These are phyloP conservation scores for Perca fluviatilis DNA, from an alignment of 2,113 vertebrate genomes.

Conservation along the genomic window DNA sequence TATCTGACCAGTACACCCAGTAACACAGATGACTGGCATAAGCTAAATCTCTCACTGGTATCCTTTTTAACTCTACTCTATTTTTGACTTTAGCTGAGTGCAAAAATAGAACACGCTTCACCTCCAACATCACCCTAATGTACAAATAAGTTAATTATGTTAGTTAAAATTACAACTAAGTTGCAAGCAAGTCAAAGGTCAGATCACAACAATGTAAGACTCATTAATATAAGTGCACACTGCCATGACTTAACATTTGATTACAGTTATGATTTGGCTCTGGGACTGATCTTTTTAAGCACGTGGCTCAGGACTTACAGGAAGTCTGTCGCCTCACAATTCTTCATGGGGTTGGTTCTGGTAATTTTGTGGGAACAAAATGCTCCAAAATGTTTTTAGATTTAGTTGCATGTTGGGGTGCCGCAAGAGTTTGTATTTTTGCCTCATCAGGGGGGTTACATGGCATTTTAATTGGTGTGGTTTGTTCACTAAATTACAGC, in stretches of 20 bases:
- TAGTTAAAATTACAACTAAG: not conserved
- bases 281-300: not conserved
- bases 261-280: not conserved
- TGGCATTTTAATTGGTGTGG: conserved; percentile 65
- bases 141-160: too few species aligned
- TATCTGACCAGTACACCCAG: not conserved
- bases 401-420: conserved; percentile 42
- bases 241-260: not conserved
- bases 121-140: not conserved
- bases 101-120: not conserved
- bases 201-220: not conserved
- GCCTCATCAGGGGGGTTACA: conserved; percentile 60
- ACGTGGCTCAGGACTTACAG: not conserved
- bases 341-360: conserved; percentile 24
- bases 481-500: conserved; percentile 67
- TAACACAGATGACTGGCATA: not conserved
- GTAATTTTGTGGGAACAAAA: not conserved
- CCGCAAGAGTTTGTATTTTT: conserved; percentile 62
- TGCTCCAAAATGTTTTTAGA: conserved; percentile 31
- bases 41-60: not conserved
- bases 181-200: not conserved
- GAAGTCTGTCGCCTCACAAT: not conserved
- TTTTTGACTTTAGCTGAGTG: not conserved
- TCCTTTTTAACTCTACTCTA: too few species aligned
- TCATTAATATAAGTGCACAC: not conserved